These are phyloP conservation scores for Morinoia aosen DNA, from an alignment of 2,888 invertebrate species.

Conservation along the genomic window DNA sequence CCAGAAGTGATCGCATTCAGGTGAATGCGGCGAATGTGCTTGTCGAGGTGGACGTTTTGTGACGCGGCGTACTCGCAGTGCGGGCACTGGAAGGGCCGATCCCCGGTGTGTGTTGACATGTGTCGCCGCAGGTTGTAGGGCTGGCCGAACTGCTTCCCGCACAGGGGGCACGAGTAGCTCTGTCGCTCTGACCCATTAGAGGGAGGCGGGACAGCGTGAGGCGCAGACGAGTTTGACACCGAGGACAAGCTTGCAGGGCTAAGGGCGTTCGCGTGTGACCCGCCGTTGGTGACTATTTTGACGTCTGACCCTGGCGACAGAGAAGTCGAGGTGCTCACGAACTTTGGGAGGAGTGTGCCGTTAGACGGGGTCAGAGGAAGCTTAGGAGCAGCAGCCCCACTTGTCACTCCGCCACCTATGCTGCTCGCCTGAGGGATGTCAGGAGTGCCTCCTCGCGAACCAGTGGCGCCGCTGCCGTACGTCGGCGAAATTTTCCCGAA, in stretches of 20 bases:
- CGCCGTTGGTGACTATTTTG: not conserved
- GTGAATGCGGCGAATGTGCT: conserved; percentile 66
- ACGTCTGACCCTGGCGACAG: not conserved
- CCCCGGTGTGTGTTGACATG: conserved; percentile 67
- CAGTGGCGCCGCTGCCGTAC: conserved; percentile 27
- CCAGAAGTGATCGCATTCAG: conserved; percentile 54
- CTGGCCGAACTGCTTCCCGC: conserved; percentile 67
- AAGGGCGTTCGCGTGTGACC: not conserved
- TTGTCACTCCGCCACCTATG: not conserved
- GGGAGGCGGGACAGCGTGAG: not conserved
- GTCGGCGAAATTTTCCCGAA: conserved; percentile 33
- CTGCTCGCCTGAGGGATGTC: conserved; percentile 39
- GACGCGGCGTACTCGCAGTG: conserved; percentile 67
- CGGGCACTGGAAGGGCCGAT: conserved; percentile 66
- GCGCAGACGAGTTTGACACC: not conserved
- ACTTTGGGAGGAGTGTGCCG: not conserved
- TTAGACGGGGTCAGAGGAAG: not conserved
- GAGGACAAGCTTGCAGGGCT: not conserved
- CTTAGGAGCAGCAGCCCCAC: not conserved
- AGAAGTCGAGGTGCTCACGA: not conserved
- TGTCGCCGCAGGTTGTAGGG: conserved; percentile 66
- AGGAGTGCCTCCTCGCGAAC: conserved; percentile 29
- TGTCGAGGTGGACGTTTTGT: conserved; percentile 67
- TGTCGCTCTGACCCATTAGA: not conserved
- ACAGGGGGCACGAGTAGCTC: conserved; percentile 63